phyloP scores from a whole-genome alignment of 53 echinoderm and acorn worm genomes.

The Paelopatides confundens region DNA sequence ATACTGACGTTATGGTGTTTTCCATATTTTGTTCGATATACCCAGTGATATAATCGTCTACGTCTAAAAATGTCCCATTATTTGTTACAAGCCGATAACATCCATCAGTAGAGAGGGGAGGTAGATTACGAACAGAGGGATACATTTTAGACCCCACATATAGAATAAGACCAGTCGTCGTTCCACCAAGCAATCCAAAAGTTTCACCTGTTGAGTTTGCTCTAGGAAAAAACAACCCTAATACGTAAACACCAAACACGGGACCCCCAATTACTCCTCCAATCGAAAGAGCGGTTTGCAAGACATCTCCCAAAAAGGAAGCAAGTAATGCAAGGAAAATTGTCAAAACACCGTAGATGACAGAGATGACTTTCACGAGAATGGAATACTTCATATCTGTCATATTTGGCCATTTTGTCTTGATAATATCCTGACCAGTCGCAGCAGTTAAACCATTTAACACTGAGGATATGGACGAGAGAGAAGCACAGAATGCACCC shows the following conservation, averaged over 20 bases:
- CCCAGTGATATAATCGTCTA: not conserved
- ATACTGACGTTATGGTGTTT: not conserved
- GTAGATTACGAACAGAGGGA: not conserved
- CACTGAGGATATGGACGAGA: conserved; percentile 24
- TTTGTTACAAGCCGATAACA: not conserved
- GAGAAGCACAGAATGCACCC: conserved; percentile 21
- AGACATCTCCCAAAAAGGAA: conserved; percentile 6
- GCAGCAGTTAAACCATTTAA: conserved; percentile 24
- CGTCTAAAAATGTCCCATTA: not conserved
- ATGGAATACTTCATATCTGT: conserved; percentile 7
- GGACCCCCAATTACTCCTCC: not conserved
- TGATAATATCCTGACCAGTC: conserved; percentile 31
- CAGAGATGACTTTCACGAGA: conserved; percentile 1
- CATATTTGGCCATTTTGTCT: conserved; percentile 20
- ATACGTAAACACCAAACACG: not conserved
- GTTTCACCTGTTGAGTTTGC: conserved; percentile 13
- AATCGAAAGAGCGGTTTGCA: not conserved
- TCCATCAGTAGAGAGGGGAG: not conserved
- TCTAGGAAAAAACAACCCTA: conserved; percentile 38
- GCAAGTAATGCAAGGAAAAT: conserved; percentile 43
- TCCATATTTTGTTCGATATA: not conserved
- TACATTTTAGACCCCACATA: not conserved
- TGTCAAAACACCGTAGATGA: not conserved
- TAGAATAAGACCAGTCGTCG: not conserved
- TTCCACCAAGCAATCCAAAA: not conserved